Conservation (phyloP, 2,888 invertebrate species). For the Agrilus mali region DNA sequence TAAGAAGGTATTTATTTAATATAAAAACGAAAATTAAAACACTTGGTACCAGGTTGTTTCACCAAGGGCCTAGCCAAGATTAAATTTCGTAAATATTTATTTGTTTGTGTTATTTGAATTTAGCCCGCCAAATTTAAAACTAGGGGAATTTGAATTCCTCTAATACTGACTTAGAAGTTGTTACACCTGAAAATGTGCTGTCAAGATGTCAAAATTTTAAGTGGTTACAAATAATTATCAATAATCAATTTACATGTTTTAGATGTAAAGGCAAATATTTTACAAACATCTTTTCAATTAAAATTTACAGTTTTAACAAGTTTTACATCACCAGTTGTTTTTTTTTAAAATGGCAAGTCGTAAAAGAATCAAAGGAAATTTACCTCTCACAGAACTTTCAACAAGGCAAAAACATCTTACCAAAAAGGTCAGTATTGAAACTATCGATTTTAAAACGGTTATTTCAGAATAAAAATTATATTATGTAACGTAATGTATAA, state of each 20-base stretch:
- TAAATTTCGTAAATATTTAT: background rate
- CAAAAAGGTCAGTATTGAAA: background rate
- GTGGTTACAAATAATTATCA: no score
- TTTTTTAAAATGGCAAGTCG: background rate
- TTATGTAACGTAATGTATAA: no score
- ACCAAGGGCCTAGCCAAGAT: no score
- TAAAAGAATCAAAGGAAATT: background rate
- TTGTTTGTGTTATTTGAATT: background rate
- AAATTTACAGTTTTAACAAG: no score
- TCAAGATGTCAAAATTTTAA: no score
- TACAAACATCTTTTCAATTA: no score
- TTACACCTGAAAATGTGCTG: background rate
- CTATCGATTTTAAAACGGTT: background rate
- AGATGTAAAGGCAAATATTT: no score
- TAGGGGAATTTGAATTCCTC: background rate
- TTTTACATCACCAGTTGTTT: no score
- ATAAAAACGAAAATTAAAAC: no score
- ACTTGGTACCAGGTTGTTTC: no score
- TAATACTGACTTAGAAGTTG: background rate
- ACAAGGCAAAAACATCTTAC: background rate
- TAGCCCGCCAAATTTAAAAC: background rate
- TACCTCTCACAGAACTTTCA: background rate
- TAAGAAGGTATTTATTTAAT: no score
- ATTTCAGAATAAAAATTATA: background rate
- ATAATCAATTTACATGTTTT: no score